Conservation (phyloP, 1,140 invertebrate genomes). For the Brachionus rubens region DNA sequence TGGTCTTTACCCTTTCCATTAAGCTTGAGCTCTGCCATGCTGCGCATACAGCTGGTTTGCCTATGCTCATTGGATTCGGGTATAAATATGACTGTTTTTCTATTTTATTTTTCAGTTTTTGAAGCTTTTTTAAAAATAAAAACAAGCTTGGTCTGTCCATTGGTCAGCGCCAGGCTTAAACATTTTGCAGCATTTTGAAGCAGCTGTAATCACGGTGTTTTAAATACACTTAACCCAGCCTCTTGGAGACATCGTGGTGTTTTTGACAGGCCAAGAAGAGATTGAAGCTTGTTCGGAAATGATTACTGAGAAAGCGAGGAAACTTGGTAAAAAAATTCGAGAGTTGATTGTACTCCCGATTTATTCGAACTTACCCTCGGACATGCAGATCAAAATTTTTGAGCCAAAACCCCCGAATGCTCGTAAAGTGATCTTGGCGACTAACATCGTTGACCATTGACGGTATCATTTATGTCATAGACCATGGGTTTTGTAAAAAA, state of each 20-base stretch:
- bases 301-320: slow-evolving; percentile 77
- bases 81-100: too few relatives aligned
- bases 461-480: slow-evolving; percentile 97
- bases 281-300: slow-evolving; percentile 94
- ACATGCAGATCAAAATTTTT: slow-evolving; percentile 98
- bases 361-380: slow-evolving; percentile 95
- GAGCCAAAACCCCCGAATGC: slow-evolving; percentile 89
- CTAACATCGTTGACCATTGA: slow-evolving; percentile 98
- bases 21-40: too few relatives aligned
- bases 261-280: slow-evolving; percentile 89
- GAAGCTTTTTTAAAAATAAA: too few relatives aligned
- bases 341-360: slow-evolving; percentile 92
- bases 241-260: slow-evolving; percentile 89
- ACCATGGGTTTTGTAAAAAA: slow-evolving; percentile 98
- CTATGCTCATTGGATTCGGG: too few relatives aligned
- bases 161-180: too few relatives aligned
- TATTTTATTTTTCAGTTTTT: too few relatives aligned
- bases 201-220: slow-evolving; percentile 88
- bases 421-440: slow-evolving; percentile 76
- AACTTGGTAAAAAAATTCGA: slow-evolving; percentile 84
- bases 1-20: too few relatives aligned
- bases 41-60: too few relatives aligned
- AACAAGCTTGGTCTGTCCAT: too few relatives aligned
- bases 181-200: too few relatives aligned
- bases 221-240: slow-evolving; percentile 94